Base-by-base conservation (phyloP, 2,113 vertebrate genomes). In the Ondatra zibethicus region DNA sequence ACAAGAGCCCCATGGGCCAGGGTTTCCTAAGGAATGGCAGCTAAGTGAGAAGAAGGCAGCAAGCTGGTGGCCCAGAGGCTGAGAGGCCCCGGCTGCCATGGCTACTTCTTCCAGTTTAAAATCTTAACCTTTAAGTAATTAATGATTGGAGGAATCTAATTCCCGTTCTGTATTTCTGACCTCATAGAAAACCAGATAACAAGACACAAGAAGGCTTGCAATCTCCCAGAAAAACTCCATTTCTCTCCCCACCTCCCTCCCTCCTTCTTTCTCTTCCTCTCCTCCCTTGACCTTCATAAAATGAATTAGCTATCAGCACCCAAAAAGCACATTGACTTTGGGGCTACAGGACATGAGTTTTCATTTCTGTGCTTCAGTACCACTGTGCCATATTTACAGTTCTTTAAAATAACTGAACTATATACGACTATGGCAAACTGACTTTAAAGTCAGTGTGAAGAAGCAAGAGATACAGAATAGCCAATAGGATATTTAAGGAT, bases 121-220 rank as follows among this genome's bases (percentile, higher is more conserved):
- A 58, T 29, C 52, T 77, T 73, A 92, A 76, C n/a, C 42, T 58
- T 92, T 81, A 61, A 93, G 39, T 23, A 91, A 89, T n/a, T 63
- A 75, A 39, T 66, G 33, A 89, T 52, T 78, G 45, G 55, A 93
- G 58, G 17, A 63, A 45, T 63, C 42, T n/a, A 93, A 21, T 82
- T 75, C 4, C 94, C 31, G 86, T 39, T 96, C 47, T 82, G 23
- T 4, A 87, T 81, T 87, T 82, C 61, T 93, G 65, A 7, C 29
- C 76, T 97, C 33, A 88, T 0, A 3, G 63, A 80, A 93, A 70
- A 33, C 25, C 45, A 87, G 39, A 94, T 76, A 47, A 70, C 52
- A 7, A 73, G 45, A 11, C 17, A 86, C 5, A 78, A 29, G 0
- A 70, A 17, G 6, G 36, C 36, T 23, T 81, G 47, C 17, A 73